phyloP scores from a whole-genome alignment of 2,113 vertebrate species.

The Columba janthina region DNA sequence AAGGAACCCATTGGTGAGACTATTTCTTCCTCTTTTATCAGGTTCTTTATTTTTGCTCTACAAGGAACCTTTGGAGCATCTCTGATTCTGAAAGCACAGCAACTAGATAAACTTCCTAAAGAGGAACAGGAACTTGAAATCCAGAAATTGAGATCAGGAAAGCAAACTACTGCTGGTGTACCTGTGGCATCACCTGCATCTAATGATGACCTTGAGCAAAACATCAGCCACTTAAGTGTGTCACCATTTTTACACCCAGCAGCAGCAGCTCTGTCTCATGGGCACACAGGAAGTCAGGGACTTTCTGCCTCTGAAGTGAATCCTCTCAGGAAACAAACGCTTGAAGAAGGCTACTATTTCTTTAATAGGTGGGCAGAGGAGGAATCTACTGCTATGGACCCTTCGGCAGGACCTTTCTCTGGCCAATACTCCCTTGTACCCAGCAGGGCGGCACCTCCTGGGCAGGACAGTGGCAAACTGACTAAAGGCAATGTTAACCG shows the following conservation, averaged over 20 bases:
- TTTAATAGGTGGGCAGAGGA: constrained; percentile 22
- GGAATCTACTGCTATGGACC: not conserved
- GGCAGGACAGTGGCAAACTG: not conserved
- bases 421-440: not conserved
- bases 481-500: not conserved
- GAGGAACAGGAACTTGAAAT: constrained; percentile 75
- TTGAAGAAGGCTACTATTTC: not conserved
- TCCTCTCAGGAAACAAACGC: not conserved
- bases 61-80: constrained; percentile 80
- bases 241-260: not conserved
- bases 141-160: constrained; percentile 76
- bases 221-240: not conserved
- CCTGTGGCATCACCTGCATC: not conserved
- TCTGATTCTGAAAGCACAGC: constrained; percentile 79
- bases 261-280: not conserved
- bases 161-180: not conserved
- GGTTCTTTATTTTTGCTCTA: constrained; percentile 83
- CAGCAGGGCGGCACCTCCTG: not conserved
- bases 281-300: not conserved
- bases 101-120: constrained; percentile 80
- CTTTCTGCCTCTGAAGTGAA: not conserved
- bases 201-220: not conserved
- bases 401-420: not conserved
- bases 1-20: not conserved
- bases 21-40: constrained; percentile 61